Percentiles rank a stretch among this genome's conserved stretches.
These are phyloP conservation scores for Lasius fuliginosus DNA, from an alignment of 2,888 invertebrate species.

Conservation along the genomic window DNA sequence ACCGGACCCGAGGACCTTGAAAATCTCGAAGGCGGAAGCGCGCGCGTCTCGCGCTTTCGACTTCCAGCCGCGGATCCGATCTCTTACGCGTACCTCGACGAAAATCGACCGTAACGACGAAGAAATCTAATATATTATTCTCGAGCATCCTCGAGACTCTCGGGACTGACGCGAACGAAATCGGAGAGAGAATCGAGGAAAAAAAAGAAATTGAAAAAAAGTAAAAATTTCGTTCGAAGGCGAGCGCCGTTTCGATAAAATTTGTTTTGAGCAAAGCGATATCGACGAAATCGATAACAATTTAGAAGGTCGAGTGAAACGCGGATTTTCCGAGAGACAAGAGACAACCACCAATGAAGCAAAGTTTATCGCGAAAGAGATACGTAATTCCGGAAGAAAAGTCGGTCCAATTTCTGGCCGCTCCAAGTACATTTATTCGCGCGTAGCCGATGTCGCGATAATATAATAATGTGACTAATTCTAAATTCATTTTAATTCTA, in stretches of 20 bases:
- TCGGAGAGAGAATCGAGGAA: constrained; percentile 14
- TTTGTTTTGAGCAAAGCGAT: constrained; percentile 38
- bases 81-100: constrained; percentile 14
- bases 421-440: constrained; percentile 71
- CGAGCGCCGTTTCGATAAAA: background rate
- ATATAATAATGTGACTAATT: constrained; percentile 66
- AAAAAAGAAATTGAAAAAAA: background rate
- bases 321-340: background rate
- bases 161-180: constrained; percentile 4
- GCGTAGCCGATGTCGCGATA: constrained; percentile 63
- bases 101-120: constrained; percentile 29
- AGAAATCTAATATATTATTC: background rate
- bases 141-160: background rate
- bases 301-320: constrained; percentile 12
- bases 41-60: constrained; percentile 11
- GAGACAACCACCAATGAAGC: background rate
- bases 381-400: background rate
- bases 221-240: constrained; percentile 7
- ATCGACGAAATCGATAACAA: constrained; percentile 22
- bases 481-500: constrained; percentile 80
- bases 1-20: constrained; percentile 19
- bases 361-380: background rate
- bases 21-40: constrained; percentile 10
- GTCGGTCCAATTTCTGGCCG: constrained; percentile 12
- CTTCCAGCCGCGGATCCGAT: constrained; percentile 21